These are phyloP conservation scores for Meandrina meandrites DNA, from an alignment of 92 coral and sea anemone species.

Conservation along the genomic window DNA sequence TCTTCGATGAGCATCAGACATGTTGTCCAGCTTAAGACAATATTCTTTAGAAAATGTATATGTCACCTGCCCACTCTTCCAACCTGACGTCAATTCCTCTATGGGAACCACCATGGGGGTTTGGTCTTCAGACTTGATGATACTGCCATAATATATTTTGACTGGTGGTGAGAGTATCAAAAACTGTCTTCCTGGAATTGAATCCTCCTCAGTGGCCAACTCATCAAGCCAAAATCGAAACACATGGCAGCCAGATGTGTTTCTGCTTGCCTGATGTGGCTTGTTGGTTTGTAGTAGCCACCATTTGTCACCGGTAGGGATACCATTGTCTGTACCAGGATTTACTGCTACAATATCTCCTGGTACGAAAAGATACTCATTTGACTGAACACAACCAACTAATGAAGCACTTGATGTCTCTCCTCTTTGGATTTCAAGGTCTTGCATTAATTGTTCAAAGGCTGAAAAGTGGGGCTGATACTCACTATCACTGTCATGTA, in stretches of 20 bases:
- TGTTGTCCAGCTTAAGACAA: not conserved
- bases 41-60: constrained; percentile 54
- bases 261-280: constrained; percentile 37
- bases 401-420: constrained; percentile 7
- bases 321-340: constrained; percentile 53
- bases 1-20: constrained; percentile 31
- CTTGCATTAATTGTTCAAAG: constrained; percentile 55
- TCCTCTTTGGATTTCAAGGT: constrained; percentile 48
- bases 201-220: not conserved
- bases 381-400: constrained; percentile 43
- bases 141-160: constrained; percentile 64
- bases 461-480: constrained; percentile 44
- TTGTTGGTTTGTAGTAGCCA: constrained; percentile 73
- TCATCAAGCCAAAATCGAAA: constrained; percentile 76
- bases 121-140: constrained; percentile 61
- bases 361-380: constrained; percentile 51
- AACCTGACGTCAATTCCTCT: constrained; percentile 57
- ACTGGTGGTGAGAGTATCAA: constrained; percentile 43
- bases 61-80: constrained; percentile 51
- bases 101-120: constrained; percentile 58
- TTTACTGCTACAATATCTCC: constrained; percentile 72
- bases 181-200: constrained; percentile 45
- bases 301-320: constrained; percentile 75
- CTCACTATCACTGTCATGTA: constrained; percentile 17
- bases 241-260: constrained; percentile 53